Evolutionary conservation across 2,113 vertebrate species (phyloP), one percentile per base, ranked within the genome.

Genomic region (Gallinago paraguaiae): DNA sequence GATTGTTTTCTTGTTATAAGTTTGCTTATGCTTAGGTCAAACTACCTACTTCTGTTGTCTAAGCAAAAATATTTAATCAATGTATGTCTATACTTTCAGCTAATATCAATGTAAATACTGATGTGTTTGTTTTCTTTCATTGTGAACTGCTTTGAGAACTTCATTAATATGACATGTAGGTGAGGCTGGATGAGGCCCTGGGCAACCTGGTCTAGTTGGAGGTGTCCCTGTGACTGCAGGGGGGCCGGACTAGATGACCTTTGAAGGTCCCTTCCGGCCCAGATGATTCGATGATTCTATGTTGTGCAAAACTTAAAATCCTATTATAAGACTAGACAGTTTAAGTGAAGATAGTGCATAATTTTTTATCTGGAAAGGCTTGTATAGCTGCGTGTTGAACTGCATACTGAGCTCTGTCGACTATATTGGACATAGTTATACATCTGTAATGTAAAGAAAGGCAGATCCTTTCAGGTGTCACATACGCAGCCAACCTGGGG

Each of bases 391-490:
- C n/a, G 10, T 14, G 7, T 6, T 80, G 51, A 50, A 2, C 53
- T 33, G 10, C 33, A 2, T 16, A 7, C 43, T 35, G 51, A 60
- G 48, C 57, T 60, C 10, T 48, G 30, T 5, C 13, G 39, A 39
- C 39, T 39, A 3, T 15, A 1, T 31, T 7, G n/a, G 77, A 6
- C 13, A 2, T 0, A 23, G 31, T 30, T 37, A 10, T 46, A 31
- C 39, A 12, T 25, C 13, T 41, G 2, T 6, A 28, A 10, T 1
- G 25, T 1, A 13, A 18, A 33, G 51, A 25, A 50, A 22, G 8
- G 27, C 39, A 31, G 22, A 37, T 17, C 39, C 48, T 51, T 37
- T 20, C 39, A 72, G 61, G 53, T 82, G 67, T 53, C 25, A 5
- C 1, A 0, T 14, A 20, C 0, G 1, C 35, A 74, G 41, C 61